phyloP scores from a whole-genome alignment of 2,888 invertebrate genomes.

The Miltochrista miniata region DNA sequence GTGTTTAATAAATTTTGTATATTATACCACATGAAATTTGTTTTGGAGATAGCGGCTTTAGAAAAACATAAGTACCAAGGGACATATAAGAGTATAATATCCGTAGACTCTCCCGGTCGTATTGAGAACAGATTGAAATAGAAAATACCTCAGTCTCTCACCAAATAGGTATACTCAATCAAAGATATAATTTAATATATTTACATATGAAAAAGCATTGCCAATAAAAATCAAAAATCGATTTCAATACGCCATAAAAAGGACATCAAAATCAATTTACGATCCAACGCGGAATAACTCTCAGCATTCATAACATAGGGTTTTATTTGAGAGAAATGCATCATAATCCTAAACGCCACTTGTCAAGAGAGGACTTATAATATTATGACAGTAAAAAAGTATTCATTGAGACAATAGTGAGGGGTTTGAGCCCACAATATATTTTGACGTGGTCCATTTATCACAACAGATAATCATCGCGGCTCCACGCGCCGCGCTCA shows the following conservation, averaged over 20 bases:
- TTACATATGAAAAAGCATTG: slow-evolving; percentile 75
- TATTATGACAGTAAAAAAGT: slow-evolving; percentile 79
- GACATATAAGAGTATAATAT: too few relatives aligned
- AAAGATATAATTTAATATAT: slow-evolving; percentile 60
- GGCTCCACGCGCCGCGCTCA: slow-evolving; percentile 51
- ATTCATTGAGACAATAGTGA: slow-evolving; percentile 82
- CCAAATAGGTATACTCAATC: slow-evolving; percentile 41
- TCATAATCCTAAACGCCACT: slow-evolving; percentile 76
- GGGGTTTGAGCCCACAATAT: slow-evolving; percentile 74
- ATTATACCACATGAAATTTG: slow-evolving; percentile 7
- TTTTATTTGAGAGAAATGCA: slow-evolving; percentile 55
- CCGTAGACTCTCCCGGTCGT: neutral
- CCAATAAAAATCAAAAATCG: slow-evolving; percentile 72
- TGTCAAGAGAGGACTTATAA: slow-evolving; percentile 72
- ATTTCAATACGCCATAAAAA: slow-evolving; percentile 72
- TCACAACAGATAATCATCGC: slow-evolving; percentile 77
- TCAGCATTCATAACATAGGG: slow-evolving; percentile 51
- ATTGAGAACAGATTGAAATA: slow-evolving; percentile 15
- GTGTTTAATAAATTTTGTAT: slow-evolving; percentile 71
- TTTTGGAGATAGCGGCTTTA: too few relatives aligned
- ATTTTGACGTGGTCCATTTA: slow-evolving; percentile 80
- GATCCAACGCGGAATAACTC: slow-evolving; percentile 60
- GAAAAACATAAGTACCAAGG: too few relatives aligned
- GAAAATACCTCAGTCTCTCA: slow-evolving; percentile 23
- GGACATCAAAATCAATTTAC: slow-evolving; percentile 77